Percentiles rank a stretch among this genome's conserved stretches.
phyloP scores from a whole-genome alignment of 2,797 vertebrate genomes.

The Characodon lateralis region DNA sequence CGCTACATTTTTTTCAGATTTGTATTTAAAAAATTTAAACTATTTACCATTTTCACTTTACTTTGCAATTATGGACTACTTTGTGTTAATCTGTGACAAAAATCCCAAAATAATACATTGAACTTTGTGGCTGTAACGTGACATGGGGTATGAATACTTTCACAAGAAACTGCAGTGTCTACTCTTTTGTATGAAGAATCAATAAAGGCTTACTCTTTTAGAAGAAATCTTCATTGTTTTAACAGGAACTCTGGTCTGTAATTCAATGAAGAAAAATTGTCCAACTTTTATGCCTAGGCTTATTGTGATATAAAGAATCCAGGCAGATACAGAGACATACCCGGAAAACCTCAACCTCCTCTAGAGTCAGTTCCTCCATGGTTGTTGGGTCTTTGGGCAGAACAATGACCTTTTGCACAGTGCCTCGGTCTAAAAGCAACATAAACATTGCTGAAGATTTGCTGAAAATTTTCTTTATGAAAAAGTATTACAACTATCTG shows the following conservation, averaged over 20 bases:
- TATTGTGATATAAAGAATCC: background rate
- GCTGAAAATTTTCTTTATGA: background rate
- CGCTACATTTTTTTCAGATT: too few species aligned
- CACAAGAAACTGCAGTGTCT: background rate
- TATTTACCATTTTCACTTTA: too few species aligned
- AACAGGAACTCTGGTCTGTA: constrained; percentile 78
- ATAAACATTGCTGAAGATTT: background rate
- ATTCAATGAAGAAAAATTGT: constrained; percentile 12
- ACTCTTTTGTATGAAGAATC: background rate
- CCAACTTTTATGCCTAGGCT: background rate
- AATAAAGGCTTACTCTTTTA: constrained; percentile 78
- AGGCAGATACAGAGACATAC: constrained; percentile 62
- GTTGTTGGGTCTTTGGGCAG: constrained; percentile 82
- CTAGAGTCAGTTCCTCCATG: constrained; percentile 86
- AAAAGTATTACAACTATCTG: background rate
- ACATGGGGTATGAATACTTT: background rate
- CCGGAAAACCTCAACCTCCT: constrained; percentile 88
- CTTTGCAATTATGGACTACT: too few species aligned
- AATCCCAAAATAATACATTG: background rate
- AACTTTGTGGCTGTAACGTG: background rate
- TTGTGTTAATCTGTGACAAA: too few species aligned
- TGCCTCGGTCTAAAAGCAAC: constrained; percentile 80
- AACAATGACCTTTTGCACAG: constrained; percentile 88
- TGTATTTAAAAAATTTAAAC: too few species aligned
- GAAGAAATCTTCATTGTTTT: constrained; percentile 86